Conservation (phyloP, 2,888 invertebrate species). For the Oconnorella tubifera region DNA sequence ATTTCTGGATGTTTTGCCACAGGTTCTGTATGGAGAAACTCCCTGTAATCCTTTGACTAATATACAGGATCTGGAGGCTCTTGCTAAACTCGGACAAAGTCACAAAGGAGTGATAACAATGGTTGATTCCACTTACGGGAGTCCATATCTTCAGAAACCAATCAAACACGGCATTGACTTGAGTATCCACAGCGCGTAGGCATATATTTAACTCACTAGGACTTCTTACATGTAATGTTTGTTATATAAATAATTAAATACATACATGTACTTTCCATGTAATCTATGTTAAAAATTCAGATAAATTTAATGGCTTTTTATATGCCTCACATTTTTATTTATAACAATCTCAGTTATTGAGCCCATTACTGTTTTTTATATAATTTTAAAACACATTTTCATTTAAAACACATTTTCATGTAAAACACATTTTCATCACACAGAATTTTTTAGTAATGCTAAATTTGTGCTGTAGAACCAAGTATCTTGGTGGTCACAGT, state of each 20-base stretch:
- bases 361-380: not conserved
- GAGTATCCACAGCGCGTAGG: slow-evolving; percentile 51
- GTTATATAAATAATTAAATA: too few relatives aligned
- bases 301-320: too few relatives aligned
- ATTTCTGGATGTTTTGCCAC: too few relatives aligned
- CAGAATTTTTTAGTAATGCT: not conserved
- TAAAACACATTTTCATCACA: not conserved
- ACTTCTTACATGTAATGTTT: too few relatives aligned
- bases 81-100: slow-evolving; percentile 42
- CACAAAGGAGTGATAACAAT: slow-evolving; percentile 39
- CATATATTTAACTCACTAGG: too few relatives aligned
- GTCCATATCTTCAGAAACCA: slow-evolving; percentile 49
- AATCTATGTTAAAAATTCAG: too few relatives aligned
- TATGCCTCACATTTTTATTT: too few relatives aligned
- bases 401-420: not conserved
- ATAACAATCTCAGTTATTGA: too few relatives aligned
- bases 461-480: slow-evolving; percentile 42
- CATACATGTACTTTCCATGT: too few relatives aligned
- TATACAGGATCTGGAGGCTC: slow-evolving; percentile 49
- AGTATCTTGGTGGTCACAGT: slow-evolving; percentile 56
- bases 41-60: slow-evolving; percentile 54
- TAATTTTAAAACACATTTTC: not conserved
- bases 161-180: slow-evolving; percentile 53
- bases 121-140: slow-evolving; percentile 55
- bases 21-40: slow-evolving; percentile 53